phyloP scores from a whole-genome alignment of 2,113 vertebrate species.

The Melozone crissalis region DNA sequence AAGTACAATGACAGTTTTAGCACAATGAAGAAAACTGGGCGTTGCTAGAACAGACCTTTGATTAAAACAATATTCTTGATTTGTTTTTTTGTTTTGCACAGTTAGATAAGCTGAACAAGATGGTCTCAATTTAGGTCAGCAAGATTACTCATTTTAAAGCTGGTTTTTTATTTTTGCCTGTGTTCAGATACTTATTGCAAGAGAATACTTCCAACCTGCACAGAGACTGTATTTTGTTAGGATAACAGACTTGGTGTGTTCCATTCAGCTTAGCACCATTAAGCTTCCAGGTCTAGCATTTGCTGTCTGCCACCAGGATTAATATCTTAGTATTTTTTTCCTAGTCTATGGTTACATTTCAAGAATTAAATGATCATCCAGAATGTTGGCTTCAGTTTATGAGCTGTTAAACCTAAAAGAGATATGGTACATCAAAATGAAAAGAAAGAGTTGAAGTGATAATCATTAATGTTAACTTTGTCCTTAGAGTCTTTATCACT shows the following conservation, averaged over 20 bases:
- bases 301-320: slow-evolving; percentile 60
- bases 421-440: neutral
- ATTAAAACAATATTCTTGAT: slow-evolving; percentile 61
- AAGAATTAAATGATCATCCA: slow-evolving; percentile 74
- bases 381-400: slow-evolving; percentile 74
- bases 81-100: neutral
- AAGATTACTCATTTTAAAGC: slow-evolving; percentile 62
- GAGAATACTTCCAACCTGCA: neutral
- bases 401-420: slow-evolving; percentile 66
- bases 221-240: slow-evolving; percentile 59
- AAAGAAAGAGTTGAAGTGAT: slow-evolving; percentile 35
- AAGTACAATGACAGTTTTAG: neutral
- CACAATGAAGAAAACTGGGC: neutral
- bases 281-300: slow-evolving; percentile 56
- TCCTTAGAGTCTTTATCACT: slow-evolving; percentile 5
- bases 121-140: slow-evolving; percentile 35
- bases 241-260: slow-evolving; percentile 38
- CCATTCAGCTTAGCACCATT: slow-evolving; percentile 70
- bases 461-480: slow-evolving; percentile 25
- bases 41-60: slow-evolving; percentile 15
- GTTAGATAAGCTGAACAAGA: slow-evolving; percentile 31
- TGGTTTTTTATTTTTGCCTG: slow-evolving; percentile 30
- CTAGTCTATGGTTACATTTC: slow-evolving; percentile 65
- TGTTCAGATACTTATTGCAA: slow-evolving; percentile 20
- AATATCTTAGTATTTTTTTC: slow-evolving; percentile 62